Evolutionary conservation across 1,140 invertebrate species (phyloP), one percentile per base, ranked within the genome.

Genomic region (Cydia strobilella): DNA sequence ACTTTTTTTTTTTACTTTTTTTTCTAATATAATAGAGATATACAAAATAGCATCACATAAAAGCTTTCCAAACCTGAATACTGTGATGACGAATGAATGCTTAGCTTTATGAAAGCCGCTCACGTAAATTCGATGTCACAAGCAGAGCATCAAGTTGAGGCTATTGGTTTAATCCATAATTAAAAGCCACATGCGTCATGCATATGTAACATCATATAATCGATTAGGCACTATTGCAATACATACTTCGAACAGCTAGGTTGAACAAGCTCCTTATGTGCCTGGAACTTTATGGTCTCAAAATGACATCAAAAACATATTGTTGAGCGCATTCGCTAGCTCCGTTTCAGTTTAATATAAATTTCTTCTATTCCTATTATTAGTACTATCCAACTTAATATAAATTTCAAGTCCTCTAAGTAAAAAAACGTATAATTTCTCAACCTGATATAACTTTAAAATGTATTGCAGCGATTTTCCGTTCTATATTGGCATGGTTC

Each of bases 141-240:
- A 54, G 48, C 51, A 54, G n/a, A n/a, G 51, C 51, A 18, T 18
- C n/a, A 54, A 18, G 51, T 54, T 54, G 15, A 54, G 3, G n/a
- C 51, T 54, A 18, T 20, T 13, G 15, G 51, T 18, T 18, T 18
- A 54, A 54, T 54, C 51, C n/a, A 54, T 54, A 54, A 54, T 54
- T 54, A n/a, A 18, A 54, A 54, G 51, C 51, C n/a, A 54, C 51
- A 18, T 54, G 51, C n/a, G 51, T 54, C 51, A 54, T 54, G 51
- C 51, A 54, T 54, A 13, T 20, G 51, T 54, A 54, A 54, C 6
- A 20, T 20, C 51, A 18, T 20, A 54, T n/a, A 54, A 54, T 54
- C 51, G 51, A 54, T 54, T 54, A 54, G 42, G 42, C 10, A 2
- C n/a, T 15, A 45, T 2, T 45, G 15, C 13, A 15, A 45, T 45